These are phyloP conservation scores for Norana najaformis DNA, from an alignment of 2,888 invertebrate genomes.

Conservation along the genomic window DNA sequence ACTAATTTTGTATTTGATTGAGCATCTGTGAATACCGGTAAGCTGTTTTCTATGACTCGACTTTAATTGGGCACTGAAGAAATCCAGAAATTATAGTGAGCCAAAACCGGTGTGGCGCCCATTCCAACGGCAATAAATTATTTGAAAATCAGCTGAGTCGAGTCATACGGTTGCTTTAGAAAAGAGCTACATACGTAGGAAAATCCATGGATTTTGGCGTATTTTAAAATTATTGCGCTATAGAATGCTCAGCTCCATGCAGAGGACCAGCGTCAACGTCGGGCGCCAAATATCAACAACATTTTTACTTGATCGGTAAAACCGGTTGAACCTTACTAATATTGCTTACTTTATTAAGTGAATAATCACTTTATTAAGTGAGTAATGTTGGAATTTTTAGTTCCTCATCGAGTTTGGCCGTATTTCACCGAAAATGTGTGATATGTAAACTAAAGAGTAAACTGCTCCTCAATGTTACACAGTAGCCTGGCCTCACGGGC, in stretches of 20 bases:
- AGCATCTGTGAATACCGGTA: no score
- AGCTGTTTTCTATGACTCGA: no score
- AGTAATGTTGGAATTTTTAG: not conserved
- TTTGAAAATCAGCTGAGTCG: no score
- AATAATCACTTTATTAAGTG: not conserved
- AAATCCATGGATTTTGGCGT: no score
- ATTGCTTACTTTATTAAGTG: not conserved
- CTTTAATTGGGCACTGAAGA: no score
- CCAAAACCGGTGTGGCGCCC: no score
- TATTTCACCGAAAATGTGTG: not conserved
- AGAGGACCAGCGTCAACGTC: slow-evolving; percentile 5
- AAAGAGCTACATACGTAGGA: no score
- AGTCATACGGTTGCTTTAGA: no score
- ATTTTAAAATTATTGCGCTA: not conserved
- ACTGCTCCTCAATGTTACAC: not conserved
- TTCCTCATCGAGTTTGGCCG: not conserved
- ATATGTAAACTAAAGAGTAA: not conserved
- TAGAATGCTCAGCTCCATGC: not conserved
- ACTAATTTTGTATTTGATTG: no score
- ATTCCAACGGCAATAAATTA: no score
- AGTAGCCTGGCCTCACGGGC: not conserved
- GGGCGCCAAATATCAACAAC: not conserved
- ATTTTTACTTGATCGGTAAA: not conserved
- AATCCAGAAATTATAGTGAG: no score
- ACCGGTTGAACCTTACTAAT: not conserved